Evolutionary conservation across 2,797 vertebrate genomes (phyloP).

Genomic region (Melanotaenia boesemani): DNA sequence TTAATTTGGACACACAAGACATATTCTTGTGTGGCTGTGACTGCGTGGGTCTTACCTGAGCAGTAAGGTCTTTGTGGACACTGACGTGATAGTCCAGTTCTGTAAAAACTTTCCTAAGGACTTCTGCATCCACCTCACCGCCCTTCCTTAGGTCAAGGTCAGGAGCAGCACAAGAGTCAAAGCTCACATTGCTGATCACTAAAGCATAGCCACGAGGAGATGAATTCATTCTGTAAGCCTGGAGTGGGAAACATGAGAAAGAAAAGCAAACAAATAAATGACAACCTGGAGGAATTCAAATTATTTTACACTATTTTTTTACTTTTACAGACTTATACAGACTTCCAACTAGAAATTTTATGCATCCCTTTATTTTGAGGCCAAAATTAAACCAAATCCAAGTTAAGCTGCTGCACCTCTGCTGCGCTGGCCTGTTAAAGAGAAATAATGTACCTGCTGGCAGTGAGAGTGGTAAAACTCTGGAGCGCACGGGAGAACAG

Average conservation of each 20-base stretch:
- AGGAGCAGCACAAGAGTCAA: constrained; percentile 79
- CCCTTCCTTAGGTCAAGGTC: constrained; percentile 92
- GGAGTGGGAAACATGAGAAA: background rate
- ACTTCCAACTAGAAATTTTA: background rate
- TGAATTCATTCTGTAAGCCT: constrained; percentile 93
- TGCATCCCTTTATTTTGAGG: background rate
- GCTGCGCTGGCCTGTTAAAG: constrained; percentile 1
- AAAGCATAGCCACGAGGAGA: constrained; percentile 90
- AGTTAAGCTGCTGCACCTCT: constrained; percentile 1
- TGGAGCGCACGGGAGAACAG: constrained; percentile 85
- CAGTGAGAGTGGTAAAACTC: constrained; percentile 89
- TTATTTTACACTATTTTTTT: background rate
- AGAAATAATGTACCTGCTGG: constrained; percentile 84
- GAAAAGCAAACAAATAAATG: background rate
- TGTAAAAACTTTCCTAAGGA: constrained; percentile 88
- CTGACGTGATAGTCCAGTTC: constrained; percentile 89
- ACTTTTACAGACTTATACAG: background rate
- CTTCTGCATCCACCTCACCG: constrained; percentile 91
- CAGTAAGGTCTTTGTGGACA: constrained; percentile 85
- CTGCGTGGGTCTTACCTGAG: constrained; percentile 80
- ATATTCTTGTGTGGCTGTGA: background rate
- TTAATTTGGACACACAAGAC: background rate
- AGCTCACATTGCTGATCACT: constrained; percentile 93
- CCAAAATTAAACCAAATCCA: background rate
- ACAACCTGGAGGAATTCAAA: background rate